These are phyloP conservation scores for Portunus trituberculatus DNA, from an alignment of 1,140 invertebrate species.

Conservation along the genomic window DNA sequence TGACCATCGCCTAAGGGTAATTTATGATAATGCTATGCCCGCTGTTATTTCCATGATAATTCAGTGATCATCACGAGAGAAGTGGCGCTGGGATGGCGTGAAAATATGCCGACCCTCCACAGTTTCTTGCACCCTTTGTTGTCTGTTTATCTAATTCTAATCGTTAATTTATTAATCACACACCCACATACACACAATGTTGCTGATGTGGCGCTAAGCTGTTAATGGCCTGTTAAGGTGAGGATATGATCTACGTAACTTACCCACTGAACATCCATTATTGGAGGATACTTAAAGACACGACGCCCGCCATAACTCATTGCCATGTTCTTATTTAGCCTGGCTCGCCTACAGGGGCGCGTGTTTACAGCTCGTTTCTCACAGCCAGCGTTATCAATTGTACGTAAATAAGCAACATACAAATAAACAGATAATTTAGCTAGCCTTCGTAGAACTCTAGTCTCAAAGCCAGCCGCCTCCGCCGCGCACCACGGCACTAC, in stretches of 20 bases:
- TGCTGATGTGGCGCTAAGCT: too few relatives aligned
- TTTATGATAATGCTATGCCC: neutral
- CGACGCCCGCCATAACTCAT: neutral
- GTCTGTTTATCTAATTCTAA: too few relatives aligned
- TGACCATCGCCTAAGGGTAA: neutral
- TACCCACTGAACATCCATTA: neutral
- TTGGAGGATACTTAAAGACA: neutral
- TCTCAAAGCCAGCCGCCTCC: too few relatives aligned
- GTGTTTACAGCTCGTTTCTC: neutral
- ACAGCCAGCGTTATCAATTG: neutral
- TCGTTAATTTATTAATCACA: too few relatives aligned
- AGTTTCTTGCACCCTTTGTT: too few relatives aligned
- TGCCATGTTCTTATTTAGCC: neutral
- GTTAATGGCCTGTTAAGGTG: too few relatives aligned
- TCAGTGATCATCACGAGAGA: neutral
- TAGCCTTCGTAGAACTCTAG: too few relatives aligned
- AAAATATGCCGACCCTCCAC: too few relatives aligned
- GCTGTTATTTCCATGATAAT: neutral
- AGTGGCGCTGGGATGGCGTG: neutral
- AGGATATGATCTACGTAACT: neutral
- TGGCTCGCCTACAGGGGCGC: neutral
- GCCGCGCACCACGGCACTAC: too few relatives aligned
- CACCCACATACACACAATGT: too few relatives aligned
- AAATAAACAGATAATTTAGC: neutral
- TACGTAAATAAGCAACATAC: neutral